Base-by-base conservation (phyloP, 2,888 invertebrate species). In the Caenorhabditis sp. region DNA sequence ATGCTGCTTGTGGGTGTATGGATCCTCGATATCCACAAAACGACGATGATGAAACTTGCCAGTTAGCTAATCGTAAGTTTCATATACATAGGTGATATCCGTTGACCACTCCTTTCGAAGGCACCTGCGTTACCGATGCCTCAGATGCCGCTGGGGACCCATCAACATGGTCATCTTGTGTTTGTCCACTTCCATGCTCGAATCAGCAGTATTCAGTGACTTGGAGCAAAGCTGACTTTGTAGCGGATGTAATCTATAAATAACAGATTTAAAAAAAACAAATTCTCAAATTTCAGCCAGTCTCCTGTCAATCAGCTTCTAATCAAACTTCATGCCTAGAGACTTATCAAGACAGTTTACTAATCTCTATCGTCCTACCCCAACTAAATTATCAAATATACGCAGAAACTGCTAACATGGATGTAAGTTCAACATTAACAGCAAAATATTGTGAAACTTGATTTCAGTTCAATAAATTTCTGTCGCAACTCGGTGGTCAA, bases 11-110 rank as follows among this genome's bases (percentile, higher is more conserved):
- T 50, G 71, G 54, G 5, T 83, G 83, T 54, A 81, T 81, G 80
- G 83, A 83, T 49, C 83, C 83, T 1, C 61, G 83, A 27, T 83
- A 83, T 26, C 80, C 77, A 0, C 61, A 63, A 59, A 72, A 73
- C 10, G 57, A 43, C 20, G 67, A 64, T 1, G 64, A 61, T 7
- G 49, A 68, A 0, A 54, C 72, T 1, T 83, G 83, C 25, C 58
- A 65, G 43, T 36, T 83, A 25, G 69, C 73, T 0, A 43, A 43
- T 43, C 43, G 43, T 31, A 31, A 31, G 31, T 31, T 31, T 31
- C 31, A 31, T 31, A 7, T 4, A 31, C 4, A 7, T 31, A 10
- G 31, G 5, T 7, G 31, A 31, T 10, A 31, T n/a, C n/a, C 31
- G 10, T 31, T 31, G 5, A 31, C 10, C 31, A 31, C 10, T 31